Conservation (phyloP, 1,140 invertebrate species). For the Dendrolimus punctatus region DNA sequence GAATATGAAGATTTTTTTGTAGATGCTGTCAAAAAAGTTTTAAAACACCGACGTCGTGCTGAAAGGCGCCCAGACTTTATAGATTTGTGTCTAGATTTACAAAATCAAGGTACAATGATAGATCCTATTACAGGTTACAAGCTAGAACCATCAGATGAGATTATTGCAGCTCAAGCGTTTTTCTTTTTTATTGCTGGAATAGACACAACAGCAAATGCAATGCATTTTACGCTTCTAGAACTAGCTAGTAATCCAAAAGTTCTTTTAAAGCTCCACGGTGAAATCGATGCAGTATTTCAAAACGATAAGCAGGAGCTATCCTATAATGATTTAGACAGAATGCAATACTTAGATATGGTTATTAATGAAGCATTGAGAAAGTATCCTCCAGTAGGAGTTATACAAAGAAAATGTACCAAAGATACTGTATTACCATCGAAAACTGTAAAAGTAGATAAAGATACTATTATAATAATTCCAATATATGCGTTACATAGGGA, state of each 20-base stretch:
- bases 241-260: constrained; percentile 52
- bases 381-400: constrained; percentile 59
- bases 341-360: constrained; percentile 69
- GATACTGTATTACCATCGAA: constrained; percentile 59
- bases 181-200: constrained; percentile 73
- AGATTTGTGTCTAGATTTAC: constrained; percentile 24
- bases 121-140: constrained; percentile 23
- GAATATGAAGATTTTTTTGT: constrained; percentile 30
- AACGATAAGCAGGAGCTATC: constrained; percentile 35
- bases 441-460: constrained; percentile 58
- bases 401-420: constrained; percentile 56
- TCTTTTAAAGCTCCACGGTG: constrained; percentile 48
- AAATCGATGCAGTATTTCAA: constrained; percentile 51
- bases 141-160: constrained; percentile 39
- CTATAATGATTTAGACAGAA: constrained; percentile 50
- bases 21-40: constrained; percentile 16
- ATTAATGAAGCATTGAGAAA: constrained; percentile 57
- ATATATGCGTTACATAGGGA: constrained; percentile 75
- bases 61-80: constrained; percentile 24
- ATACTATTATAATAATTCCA: constrained; percentile 68
- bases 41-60: constrained; percentile 13
- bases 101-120: constrained; percentile 25
- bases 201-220: constrained; percentile 60
- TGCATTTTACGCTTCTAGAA: constrained; percentile 50
- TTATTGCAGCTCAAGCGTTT: constrained; percentile 68